Conservation (phyloP, 2,113 vertebrate genomes). For the Mungos mungo region DNA sequence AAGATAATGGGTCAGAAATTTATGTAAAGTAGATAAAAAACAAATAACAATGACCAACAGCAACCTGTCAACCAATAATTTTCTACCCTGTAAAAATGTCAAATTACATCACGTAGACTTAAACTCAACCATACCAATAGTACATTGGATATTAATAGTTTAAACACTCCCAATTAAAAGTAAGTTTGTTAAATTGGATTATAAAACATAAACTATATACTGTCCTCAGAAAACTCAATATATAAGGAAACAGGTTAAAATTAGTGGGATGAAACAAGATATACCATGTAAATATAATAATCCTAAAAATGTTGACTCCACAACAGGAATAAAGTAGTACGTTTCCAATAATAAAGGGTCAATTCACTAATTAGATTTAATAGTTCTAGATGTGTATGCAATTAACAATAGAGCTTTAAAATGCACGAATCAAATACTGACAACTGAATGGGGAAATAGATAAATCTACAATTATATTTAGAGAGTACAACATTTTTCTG, state of each 20-base stretch:
- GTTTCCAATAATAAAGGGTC: neutral
- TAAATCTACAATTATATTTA: slow-evolving; percentile 8
- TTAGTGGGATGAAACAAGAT: neutral
- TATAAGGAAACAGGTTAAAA: neutral
- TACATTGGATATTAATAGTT: neutral
- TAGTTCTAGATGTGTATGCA: neutral
- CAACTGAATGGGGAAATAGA: neutral
- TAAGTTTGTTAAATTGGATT: neutral
- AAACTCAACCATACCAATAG: neutral
- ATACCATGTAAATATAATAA: neutral
- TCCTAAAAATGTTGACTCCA: neutral
- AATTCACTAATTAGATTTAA: neutral
- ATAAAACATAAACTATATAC: neutral
- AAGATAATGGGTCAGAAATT: neutral
- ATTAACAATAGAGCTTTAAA: neutral
- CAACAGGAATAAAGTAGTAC: neutral
- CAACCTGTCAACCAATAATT: neutral
- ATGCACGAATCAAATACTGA: neutral
- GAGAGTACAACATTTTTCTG: neutral
- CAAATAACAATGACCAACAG: neutral
- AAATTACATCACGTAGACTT: neutral
- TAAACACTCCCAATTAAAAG: neutral
- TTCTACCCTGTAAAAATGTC: neutral
- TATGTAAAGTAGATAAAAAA: neutral
- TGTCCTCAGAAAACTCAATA: neutral